phyloP scores from a whole-genome alignment of 2,888 invertebrate genomes.

The Macaria liturata region DNA sequence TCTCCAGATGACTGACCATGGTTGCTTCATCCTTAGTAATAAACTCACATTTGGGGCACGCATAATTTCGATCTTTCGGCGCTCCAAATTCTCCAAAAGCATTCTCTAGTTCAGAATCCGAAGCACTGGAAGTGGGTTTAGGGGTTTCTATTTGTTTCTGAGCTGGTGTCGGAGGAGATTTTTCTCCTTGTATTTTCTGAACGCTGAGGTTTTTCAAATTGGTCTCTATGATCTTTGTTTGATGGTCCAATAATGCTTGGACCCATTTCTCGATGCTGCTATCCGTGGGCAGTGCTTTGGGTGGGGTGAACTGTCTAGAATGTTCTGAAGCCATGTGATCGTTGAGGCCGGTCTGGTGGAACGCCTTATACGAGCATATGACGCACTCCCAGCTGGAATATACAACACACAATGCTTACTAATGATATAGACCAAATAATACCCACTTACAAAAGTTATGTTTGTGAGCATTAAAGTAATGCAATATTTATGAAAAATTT shows the following conservation, averaged over 20 bases:
- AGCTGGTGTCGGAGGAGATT: constrained; percentile 15
- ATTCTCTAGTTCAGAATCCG: constrained; percentile 46
- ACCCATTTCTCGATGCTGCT: constrained; percentile 81
- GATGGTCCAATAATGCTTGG: constrained; percentile 54
- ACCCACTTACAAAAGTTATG: no score
- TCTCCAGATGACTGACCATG: constrained; percentile 67
- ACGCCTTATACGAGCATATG: constrained; percentile 82
- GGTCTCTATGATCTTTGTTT: constrained; percentile 51
- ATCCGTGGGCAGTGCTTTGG: constrained; percentile 67
- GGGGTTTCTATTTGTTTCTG: constrained; percentile 17
- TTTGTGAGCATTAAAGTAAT: no score
- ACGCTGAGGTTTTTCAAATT: constrained; percentile 51
- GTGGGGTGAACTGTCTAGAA: constrained; percentile 51
- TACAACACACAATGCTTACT: constrained; percentile 5
- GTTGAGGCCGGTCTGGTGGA: constrained; percentile 77
- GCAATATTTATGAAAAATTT: no score
- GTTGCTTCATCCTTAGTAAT: constrained; percentile 46
- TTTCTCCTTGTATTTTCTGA: constrained; percentile 47
- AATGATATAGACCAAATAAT: no score
- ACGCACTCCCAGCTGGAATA: constrained; percentile 82
- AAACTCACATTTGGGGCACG: constrained; percentile 64
- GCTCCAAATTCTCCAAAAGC: constrained; percentile 61
- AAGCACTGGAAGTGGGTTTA: constrained; percentile 10
- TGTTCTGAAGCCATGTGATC: constrained; percentile 82
- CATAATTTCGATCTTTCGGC: constrained; percentile 45